phyloP scores from a whole-genome alignment of 1,140 invertebrate species.

The Lucilia sericata region DNA sequence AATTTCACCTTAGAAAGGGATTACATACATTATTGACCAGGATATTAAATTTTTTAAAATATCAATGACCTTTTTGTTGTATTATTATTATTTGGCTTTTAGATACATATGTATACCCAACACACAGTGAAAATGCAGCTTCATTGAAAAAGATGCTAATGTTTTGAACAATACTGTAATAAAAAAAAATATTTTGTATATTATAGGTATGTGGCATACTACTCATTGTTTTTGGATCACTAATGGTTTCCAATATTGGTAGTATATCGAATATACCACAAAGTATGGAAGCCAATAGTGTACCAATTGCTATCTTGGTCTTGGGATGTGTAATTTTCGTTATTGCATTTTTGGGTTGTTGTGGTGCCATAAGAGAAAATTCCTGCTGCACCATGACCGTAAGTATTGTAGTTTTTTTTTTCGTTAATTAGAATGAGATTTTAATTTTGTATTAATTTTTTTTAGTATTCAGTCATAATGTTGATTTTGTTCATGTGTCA shows the following conservation, averaged over 20 bases:
- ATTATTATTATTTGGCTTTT: too few relatives aligned
- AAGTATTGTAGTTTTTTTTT: constrained; percentile 56
- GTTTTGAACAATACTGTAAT: not conserved
- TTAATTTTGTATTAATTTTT: constrained; percentile 40
- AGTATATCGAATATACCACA: constrained; percentile 69
- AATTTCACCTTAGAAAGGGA: too few relatives aligned
- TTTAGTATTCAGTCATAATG: constrained; percentile 76
- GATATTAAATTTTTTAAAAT: too few relatives aligned
- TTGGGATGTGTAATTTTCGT: constrained; percentile 80
- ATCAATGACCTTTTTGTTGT: too few relatives aligned
- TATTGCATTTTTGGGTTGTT: constrained; percentile 86
- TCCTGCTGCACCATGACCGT: constrained; percentile 84
- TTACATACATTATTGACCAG: too few relatives aligned
- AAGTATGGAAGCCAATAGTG: constrained; percentile 69
- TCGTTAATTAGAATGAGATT: not conserved
- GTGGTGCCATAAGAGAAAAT: constrained; percentile 84
- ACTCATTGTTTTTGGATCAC: constrained; percentile 73
- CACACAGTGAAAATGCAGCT: too few relatives aligned
- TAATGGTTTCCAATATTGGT: constrained; percentile 70
- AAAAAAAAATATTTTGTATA: not conserved
- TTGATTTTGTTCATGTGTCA: constrained; percentile 74
- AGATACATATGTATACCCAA: too few relatives aligned
- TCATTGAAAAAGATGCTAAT: too few relatives aligned
- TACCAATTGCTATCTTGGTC: constrained; percentile 76
- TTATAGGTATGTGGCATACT: constrained; percentile 75